These are phyloP conservation scores for Trogon surrucura DNA, from an alignment of 2,113 vertebrate species.

Conservation along the genomic window DNA sequence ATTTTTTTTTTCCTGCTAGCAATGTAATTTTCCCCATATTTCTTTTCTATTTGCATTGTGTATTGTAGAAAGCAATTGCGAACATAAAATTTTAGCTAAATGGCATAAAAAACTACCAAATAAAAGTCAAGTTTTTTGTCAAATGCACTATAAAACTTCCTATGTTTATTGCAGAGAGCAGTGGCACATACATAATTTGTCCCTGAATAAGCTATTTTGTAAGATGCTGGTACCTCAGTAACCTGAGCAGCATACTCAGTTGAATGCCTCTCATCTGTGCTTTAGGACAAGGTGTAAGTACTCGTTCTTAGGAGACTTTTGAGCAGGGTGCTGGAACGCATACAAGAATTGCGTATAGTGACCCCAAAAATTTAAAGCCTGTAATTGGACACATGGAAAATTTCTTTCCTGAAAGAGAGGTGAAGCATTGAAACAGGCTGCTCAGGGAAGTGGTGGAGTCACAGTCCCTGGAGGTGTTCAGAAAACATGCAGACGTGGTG, in stretches of 20 bases:
- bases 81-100: constrained; percentile 32
- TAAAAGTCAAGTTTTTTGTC: neutral
- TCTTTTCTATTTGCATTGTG: neutral
- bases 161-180: neutral
- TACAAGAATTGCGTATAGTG: neutral
- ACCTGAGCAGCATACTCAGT: neutral
- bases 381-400: no score
- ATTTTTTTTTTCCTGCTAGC: neutral
- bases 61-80: neutral
- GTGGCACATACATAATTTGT: constrained; percentile 14
- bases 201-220: constrained; percentile 8
- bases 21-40: neutral
- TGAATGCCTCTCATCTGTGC: neutral
- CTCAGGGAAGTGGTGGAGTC: no score
- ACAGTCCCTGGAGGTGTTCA: no score
- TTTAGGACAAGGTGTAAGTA: neutral
- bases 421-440: no score
- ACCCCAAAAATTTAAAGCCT: neutral
- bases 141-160: neutral
- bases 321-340: neutral
- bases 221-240: neutral
- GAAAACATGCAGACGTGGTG: no score
- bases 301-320: neutral
- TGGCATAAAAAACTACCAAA: neutral
- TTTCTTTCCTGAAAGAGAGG: no score